Evolutionary conservation across 2,888 invertebrate genomes (phyloP), one percentile per base, ranked within the genome.

Genomic region (Caenorhabditis zanzibari): DNA sequence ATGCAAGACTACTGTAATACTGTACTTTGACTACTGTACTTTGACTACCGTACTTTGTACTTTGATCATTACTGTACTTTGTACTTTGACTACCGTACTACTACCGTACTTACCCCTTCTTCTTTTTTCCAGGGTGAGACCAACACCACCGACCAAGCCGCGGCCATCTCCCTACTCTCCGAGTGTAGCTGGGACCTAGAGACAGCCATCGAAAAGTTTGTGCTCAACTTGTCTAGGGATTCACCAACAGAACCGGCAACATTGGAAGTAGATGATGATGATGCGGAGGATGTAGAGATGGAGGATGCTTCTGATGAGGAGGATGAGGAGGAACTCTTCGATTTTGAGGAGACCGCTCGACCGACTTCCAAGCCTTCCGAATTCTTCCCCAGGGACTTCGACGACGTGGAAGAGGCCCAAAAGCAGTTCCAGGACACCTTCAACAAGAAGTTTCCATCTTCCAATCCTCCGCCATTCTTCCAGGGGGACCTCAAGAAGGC

Each of bases 131-230:
- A 49, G 49, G 19, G 5, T 7, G 22, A 19, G 10, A 49, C 49
- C 7, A 19, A 49, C 19, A 22, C 49, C 19, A 49, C 19, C 5
- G 49, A 49, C 19, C n/a, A 49, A n/a, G 19, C 10, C 49, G 49
- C 49, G 19, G n/a, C 49, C 7, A 49, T 49, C 22, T 9, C 19
- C 4, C 49, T 49, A 5, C 49, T 49, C 19, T 2, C 19, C 19
- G 49, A 49, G 22, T 49, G 49, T 19, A 19, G 49, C 49, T 49
- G 49, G 49, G 49, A 49, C 14, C 49, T 49, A 9, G 19, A 49
- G n/a, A 19, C 5, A 2, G 49, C 49, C 1, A 6, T n/a, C 1
- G 49, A 49, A 10, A 49, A 49, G 49, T 49, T 10, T 38, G 38
- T 38, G 2, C 7, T 49, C 49, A 7, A 22, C 3, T 7, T 49